These are phyloP conservation scores for Cichlasoma orientale DNA, from an alignment of 2,797 vertebrate genomes.

Conservation along the genomic window DNA sequence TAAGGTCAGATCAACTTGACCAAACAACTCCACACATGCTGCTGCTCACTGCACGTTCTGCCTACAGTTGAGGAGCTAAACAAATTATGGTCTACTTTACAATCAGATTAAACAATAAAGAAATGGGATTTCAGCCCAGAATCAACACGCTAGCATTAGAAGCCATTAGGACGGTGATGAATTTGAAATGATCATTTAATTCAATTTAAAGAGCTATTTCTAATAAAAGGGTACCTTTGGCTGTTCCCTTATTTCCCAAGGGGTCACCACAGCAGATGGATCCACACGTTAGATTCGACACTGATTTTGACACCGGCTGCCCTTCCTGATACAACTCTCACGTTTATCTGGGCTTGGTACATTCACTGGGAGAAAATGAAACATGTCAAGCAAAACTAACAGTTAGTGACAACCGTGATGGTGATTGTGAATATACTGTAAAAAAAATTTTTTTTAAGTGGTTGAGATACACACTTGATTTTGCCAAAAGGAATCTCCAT, in stretches of 20 bases:
- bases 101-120: neutral
- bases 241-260: neutral
- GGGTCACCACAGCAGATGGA: neutral
- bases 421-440: neutral
- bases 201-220: neutral
- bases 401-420: neutral
- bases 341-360: neutral
- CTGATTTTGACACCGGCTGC: accelerated
- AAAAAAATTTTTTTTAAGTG: neutral
- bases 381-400: neutral
- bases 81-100: neutral
- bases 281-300: neutral
- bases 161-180: neutral
- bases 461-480: neutral
- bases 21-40: neutral
- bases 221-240: neutral
- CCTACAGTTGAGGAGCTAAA: neutral
- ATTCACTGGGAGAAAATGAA: neutral
- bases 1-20: accelerated
- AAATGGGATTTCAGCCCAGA: neutral
- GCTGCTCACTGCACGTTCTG: neutral
- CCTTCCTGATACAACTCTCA: neutral
- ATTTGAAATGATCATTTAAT: neutral
- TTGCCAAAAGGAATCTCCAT: neutral
- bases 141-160: neutral